phyloP scores from a whole-genome alignment of 2,113 vertebrate species.

The Tupaia tana region DNA sequence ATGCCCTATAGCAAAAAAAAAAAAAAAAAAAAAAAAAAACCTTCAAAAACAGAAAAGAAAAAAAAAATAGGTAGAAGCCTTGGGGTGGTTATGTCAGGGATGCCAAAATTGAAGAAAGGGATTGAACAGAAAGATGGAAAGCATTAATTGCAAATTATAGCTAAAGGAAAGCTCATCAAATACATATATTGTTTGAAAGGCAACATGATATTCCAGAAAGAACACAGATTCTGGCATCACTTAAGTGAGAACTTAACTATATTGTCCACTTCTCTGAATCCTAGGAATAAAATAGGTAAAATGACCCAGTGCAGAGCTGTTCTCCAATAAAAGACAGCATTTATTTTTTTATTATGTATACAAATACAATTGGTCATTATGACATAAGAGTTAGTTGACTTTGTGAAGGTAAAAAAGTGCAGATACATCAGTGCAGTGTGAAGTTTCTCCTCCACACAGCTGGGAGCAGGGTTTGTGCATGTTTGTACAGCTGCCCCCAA shows the following conservation, averaged over 20 bases:
- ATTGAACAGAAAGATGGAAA: background rate
- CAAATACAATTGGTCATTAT: background rate
- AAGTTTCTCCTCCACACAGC: background rate
- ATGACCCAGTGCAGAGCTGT: conserved; percentile 5
- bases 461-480: background rate
- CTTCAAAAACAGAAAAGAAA: too few relatives aligned
- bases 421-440: background rate
- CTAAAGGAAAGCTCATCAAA: background rate
- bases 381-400: conserved; percentile 49
- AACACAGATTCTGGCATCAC: background rate
- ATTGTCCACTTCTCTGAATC: background rate
- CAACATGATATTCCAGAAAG: conserved; percentile 18
- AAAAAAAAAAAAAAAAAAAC: too few relatives aligned
- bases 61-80: background rate
- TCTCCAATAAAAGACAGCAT: background rate
- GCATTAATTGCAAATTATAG: conserved; percentile 2
- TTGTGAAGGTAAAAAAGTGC: conserved; percentile 38
- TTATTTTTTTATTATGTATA: conserved; percentile 9
- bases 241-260: background rate
- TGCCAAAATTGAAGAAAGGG: background rate
- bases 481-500: conserved; percentile 52
- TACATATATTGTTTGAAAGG: conserved; percentile 10
- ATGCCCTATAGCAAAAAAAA: too few relatives aligned
- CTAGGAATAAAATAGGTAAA: background rate
- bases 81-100: background rate